phyloP scores from a whole-genome alignment of 2,797 vertebrate species.

The Scyliorhinus canicula region DNA sequence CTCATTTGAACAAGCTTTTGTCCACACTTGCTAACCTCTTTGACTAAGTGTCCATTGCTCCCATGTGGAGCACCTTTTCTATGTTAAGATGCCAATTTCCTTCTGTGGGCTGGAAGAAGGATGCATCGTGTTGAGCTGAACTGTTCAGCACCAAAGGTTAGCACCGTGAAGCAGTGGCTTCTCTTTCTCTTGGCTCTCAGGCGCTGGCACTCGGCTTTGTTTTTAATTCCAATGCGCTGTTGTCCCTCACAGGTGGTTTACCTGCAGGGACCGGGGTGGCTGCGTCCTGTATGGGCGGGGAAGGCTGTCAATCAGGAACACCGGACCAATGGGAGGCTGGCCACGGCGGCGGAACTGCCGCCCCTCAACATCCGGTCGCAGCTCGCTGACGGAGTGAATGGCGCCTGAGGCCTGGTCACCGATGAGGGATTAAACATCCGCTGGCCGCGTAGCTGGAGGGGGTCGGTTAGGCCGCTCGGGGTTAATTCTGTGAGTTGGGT shows the following conservation, averaged over 20 bases:
- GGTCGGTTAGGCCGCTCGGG: neutral
- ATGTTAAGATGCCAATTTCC: neutral
- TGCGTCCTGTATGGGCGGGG: neutral
- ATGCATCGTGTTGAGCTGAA: neutral
- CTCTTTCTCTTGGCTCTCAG: neutral
- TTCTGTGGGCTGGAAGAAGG: neutral
- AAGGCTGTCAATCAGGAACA: neutral
- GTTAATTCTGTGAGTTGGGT: neutral
- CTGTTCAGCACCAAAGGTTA: neutral
- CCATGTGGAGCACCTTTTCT: neutral
- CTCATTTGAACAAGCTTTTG: neutral
- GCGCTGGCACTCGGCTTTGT: no score
- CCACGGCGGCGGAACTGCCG: neutral
- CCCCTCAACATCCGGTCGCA: neutral
- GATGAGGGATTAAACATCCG: neutral
- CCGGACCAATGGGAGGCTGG: neutral
- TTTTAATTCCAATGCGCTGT: no score
- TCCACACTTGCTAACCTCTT: neutral
- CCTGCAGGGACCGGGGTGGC: no score
- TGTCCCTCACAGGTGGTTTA: neutral
- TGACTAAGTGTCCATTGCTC: neutral
- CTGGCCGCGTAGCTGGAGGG: neutral
- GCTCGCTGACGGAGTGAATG: neutral
- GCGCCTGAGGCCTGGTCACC: neutral
- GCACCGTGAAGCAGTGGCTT: neutral